Evolutionary conservation across 2,888 invertebrate species (phyloP), one percentile per base, ranked within the genome.

Genomic region (Graphium colonna): DNA sequence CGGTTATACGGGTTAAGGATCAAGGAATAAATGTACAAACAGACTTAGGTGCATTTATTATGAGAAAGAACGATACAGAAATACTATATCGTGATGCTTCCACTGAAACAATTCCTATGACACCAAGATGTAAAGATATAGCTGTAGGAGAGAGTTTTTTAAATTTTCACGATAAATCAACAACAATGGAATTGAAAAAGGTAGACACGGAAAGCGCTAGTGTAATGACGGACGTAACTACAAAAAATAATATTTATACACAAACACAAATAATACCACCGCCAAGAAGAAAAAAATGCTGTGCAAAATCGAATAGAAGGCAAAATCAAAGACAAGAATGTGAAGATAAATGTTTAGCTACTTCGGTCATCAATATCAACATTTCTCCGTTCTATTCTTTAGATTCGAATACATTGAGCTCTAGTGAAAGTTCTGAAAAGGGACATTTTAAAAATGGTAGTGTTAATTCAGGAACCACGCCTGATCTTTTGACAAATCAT

Each of bases 401-500:
- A 7, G 88, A 88, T 56, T 77, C 82, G 33, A 89, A 86, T 61
- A 71, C 82, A 13, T 76, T 85, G 63, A 80, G 75, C 62, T 91
- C 92, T 13, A 91, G 90, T 58, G 91, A 92, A 60, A 89, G 85
- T 65, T 68, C 81, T 52, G 86, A 86, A 33, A 49, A 45, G 21
- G 33, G 10, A 18, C 12, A 13, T 36, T 50, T 40, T 15, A 53
- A 56, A 43, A 62, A 63, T 13, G 61, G 52, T 9, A 52, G 52
- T 3, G 60, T 52, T 17, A 69, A 62, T 59, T 65, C 77, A 12
- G 75, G 73, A 47, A 79, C 83, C 38, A 90, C 92, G 15, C 92
- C 92, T 7, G 92, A 92, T 77, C 75, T 92, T 55, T 75, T 92
- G 52, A 91, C 91, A 48, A 92, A 92, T 65, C 92, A 92, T 65